Evolutionary conservation across 2,797 vertebrate genomes (phyloP).

Genomic region (Anguilla marmorata): DNA sequence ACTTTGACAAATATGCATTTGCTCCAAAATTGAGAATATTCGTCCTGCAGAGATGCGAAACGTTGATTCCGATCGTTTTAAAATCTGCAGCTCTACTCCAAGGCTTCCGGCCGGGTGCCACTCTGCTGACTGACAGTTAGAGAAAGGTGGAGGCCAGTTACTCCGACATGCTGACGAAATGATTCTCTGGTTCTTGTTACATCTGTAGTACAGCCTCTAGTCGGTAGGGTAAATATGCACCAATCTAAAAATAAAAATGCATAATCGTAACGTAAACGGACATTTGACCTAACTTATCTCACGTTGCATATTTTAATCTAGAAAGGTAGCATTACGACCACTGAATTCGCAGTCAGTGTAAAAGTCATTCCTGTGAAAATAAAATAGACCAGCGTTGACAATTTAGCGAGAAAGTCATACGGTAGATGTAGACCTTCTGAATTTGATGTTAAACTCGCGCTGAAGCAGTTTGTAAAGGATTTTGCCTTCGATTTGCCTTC

Average conservation of each 20-base stretch:
- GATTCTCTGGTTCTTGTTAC: slow-evolving; percentile 24
- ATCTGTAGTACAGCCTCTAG: background rate
- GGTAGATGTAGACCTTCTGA: background rate
- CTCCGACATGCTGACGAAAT: slow-evolving; percentile 34
- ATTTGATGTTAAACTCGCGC: background rate
- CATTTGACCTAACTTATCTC: background rate
- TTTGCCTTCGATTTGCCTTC: background rate
- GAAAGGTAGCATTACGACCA: no score
- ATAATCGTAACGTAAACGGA: background rate
- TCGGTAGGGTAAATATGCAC: slow-evolving; percentile 17
- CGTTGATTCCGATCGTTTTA: slow-evolving; percentile 21
- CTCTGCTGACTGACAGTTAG: slow-evolving; percentile 37
- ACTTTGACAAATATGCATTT: slow-evolving; percentile 3
- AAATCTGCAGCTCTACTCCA: slow-evolving; percentile 27
- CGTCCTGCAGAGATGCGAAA: slow-evolving; percentile 8
- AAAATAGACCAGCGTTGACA: no score
- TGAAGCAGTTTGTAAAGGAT: background rate
- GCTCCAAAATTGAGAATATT: slow-evolving; percentile 25
- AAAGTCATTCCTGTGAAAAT: no score
- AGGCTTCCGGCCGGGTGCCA: slow-evolving; percentile 35
- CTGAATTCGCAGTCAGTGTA: no score
- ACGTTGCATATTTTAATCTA: no score
- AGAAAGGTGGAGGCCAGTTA: slow-evolving; percentile 32
- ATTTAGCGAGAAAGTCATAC: background rate
- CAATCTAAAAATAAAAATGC: background rate